Evolutionary conservation across 2,888 invertebrate species (phyloP), one percentile per base, ranked within the genome.

Genomic region (Caenorhabditis sp.): DNA sequence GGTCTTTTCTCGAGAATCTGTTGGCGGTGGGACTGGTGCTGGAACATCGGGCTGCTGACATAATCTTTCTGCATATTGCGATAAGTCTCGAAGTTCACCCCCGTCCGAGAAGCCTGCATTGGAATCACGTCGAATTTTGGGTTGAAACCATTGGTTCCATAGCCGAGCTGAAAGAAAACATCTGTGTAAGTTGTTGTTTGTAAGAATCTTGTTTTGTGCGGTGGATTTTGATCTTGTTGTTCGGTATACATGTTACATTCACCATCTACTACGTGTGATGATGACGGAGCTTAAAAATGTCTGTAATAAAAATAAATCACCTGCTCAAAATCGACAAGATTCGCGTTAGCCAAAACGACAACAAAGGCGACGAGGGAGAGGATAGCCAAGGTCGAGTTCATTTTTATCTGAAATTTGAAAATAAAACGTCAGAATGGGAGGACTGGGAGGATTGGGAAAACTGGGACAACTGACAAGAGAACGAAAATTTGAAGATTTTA

Each of bases 381-480:
- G 55, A 71, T 40, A 71, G 61, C 79, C 79, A 79, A 79, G 79
- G 24, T 65, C 67, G 79, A 71, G 65, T 60, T 51, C 79, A 79
- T 79, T 13, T 65, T 53, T 32, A 5, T 53, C 53, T 53, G 53
- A 13, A 53, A 53, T 58, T 69, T 32, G 32, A 40, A 32, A 9
- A 32, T 6, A 32, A 32, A 4, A 32, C 32, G 32, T 4, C 4
- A 32, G 32, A 32, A 32, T 32, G 32, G 32, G 9, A 32, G n/a
- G n/a, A n/a, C n/a, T n/a, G n/a, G n/a, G 40, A 40, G 40, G 11
- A 15, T 40, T 3, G 5, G 40, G 13, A 50, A n/a, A 60, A 50
- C 1, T 26, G 24, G 9, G 13, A 15, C n/a, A n/a, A 24, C 13
- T 55, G n/a, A 55, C 8, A 24, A 55, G 13, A 26, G 8, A 8